These are phyloP conservation scores for Drosophila koepferae DNA, from an alignment of 2,888 invertebrate species.

Conservation along the genomic window DNA sequence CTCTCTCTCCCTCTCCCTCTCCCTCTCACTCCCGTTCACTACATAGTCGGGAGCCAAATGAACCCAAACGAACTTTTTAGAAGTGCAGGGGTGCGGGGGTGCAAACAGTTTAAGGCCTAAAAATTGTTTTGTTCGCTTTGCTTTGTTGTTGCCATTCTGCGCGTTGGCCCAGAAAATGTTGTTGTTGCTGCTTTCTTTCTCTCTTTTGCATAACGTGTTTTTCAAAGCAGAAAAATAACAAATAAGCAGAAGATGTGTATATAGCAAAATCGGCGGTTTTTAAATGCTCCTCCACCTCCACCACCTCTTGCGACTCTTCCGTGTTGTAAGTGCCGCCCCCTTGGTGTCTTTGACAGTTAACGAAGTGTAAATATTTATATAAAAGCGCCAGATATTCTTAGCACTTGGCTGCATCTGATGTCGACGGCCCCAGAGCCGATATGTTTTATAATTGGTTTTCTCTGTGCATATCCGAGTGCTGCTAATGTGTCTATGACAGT, in stretches of 20 bases:
- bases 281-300: conserved; percentile 36
- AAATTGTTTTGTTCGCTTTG: conserved; percentile 22
- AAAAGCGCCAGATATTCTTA: conserved; percentile 57
- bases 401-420: conserved; percentile 59
- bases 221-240: conserved; percentile 38
- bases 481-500: conserved; percentile 1
- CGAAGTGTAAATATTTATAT: conserved; percentile 75
- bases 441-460: conserved; percentile 63
- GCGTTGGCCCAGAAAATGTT: conserved; percentile 72
- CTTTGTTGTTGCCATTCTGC: conserved; percentile 37
- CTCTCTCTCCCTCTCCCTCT: neutral
- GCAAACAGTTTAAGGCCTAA: conserved; percentile 11
- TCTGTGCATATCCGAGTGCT: conserved; percentile 12
- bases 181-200: conserved; percentile 27
- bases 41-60: too few species aligned
- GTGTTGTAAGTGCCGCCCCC: conserved; percentile 21
- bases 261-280: conserved; percentile 42
- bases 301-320: neutral
- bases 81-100: neutral
- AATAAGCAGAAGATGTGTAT: conserved; percentile 20
- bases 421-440: conserved; percentile 27
- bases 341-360: conserved; percentile 70
- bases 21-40: neutral
- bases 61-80: conserved; percentile 8
- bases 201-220: conserved; percentile 72